These are phyloP conservation scores for Clostera curtula DNA, from an alignment of 2,888 invertebrate species.

Conservation along the genomic window DNA sequence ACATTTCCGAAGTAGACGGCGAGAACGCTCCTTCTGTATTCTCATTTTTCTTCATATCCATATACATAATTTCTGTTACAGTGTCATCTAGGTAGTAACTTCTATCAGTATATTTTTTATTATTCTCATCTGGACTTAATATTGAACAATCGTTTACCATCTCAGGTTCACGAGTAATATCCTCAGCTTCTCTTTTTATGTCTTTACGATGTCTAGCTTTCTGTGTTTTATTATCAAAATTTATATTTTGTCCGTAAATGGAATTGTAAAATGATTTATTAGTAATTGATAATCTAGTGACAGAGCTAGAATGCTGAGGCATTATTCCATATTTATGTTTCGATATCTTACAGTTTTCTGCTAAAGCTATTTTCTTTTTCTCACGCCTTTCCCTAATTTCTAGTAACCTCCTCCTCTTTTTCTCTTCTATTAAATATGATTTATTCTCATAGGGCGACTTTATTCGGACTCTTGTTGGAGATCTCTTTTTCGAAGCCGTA, in stretches of 20 bases:
- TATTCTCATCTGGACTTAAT: slow-evolving; percentile 22
- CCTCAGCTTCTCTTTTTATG: slow-evolving; percentile 15
- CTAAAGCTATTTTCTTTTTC: slow-evolving; percentile 45
- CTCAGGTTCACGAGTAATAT: slow-evolving; percentile 14
- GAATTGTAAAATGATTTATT: slow-evolving; percentile 66
- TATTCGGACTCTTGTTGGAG: slow-evolving; percentile 41
- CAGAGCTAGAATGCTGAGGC: slow-evolving; percentile 54
- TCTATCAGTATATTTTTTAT: slow-evolving; percentile 38
- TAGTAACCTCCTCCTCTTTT: slow-evolving; percentile 49
- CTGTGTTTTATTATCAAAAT: slow-evolving; percentile 22
- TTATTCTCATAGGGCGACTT: slow-evolving; percentile 65
- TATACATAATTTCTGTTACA: slow-evolving; percentile 48
- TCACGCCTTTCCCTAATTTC: slow-evolving; percentile 58
- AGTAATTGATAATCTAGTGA: slow-evolving; percentile 61
- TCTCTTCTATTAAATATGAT: slow-evolving; percentile 49
- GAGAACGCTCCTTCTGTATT: slow-evolving; percentile 25
- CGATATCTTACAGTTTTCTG: slow-evolving; percentile 44
- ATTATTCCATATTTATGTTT: slow-evolving; percentile 41
- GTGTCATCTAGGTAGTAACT: slow-evolving; percentile 52
- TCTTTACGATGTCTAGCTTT: slow-evolving; percentile 25
- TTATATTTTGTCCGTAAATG: slow-evolving; percentile 47
- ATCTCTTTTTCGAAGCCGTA: slow-evolving; percentile 34
- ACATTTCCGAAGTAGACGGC: slow-evolving; percentile 32
- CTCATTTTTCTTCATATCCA: slow-evolving; percentile 30
- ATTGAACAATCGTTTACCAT: slow-evolving; percentile 19